Evolutionary conservation across 2,888 invertebrate genomes (phyloP), one percentile per base, ranked within the genome.

Genomic region (Sphecodes monilicornis): DNA sequence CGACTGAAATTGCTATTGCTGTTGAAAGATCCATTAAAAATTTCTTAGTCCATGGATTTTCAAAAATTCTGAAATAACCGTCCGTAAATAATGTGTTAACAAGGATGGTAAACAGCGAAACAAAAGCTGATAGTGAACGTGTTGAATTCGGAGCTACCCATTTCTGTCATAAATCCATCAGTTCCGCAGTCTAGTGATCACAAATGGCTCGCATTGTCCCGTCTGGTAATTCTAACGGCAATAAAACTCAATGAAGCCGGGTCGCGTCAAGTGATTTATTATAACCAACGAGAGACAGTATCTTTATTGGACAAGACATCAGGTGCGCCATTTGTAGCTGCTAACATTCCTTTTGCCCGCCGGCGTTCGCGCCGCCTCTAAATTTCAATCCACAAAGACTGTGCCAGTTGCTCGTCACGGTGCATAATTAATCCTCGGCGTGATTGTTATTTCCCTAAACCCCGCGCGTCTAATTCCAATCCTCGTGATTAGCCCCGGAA

Each of bases 391-490:
- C 18, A 32, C 64, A 36, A 66, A 36, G 36, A 68, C 39, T 26
- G 36, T 36, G 36, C 22, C 66, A 36, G 32, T 32, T 66, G 8
- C 32, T 66, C 66, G 66, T 46, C 70, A 22, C 70, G 70, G 43
- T 70, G 70, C n/a, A 71, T 71, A 71, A 71, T 78, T 32, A 73
- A 69, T 18, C 50, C 66, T 32, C 54, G 54, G 54, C 72, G 41
- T 26, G 41, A 46, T 72, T 72, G 32, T 64, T 64, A 64, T 64
- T 50, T 43, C 50, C n/a, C 32, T 26, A 54, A 29, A 66, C 36
- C 64, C 26, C 69, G 57, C 57, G 36, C 39, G 18, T 74, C 57
- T 74, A 41, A 74, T 74, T 64, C 32, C 41, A 32, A 43, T 64
- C 43, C 60, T 43, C 74, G 74, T 41, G 60, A 64, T 74, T 64